Evolutionary conservation across 2,113 vertebrate species (phyloP), one percentile per base, ranked within the genome.

Genomic region (Seriola aureovittata): DNA sequence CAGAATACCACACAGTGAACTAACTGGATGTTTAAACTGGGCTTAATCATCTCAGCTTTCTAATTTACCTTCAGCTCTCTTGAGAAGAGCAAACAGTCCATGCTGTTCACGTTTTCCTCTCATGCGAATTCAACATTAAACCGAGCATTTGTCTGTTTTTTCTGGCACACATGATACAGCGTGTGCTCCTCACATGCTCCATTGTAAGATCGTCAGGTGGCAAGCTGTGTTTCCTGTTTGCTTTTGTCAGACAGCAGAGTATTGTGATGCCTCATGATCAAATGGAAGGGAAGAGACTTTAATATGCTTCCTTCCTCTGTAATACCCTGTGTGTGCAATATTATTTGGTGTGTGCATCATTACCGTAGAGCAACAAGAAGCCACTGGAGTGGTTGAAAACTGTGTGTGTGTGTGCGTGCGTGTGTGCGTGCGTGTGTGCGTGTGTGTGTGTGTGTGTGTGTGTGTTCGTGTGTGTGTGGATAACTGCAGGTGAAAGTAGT

Each of bases 331-430:
- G 25, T 69, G 21, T 78, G 66, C n/a, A 60, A 1, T 64, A 17
- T 60, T n/a, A 62, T 32, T 58, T 13, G 50, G 21, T 65, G 73
- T 65, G 3, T n/a, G 14, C 23, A 38, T 10, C 77, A 48, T 70
- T 69, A 64, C 16, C 57, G 44, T 16, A 32, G 46, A 72, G n/a
- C 71, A 38, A 80, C 8, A 8, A 58, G 62, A 42, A 66, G 32
- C 48, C 1, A 1, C 68, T 73, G 44, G 44, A 29, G 29, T 29
- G 29, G 29, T 29, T 29, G 29, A 29, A 29, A 29, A 29, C 29
- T 29, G 2, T 29, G 29, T 29, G 29, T 29, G 29, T 29, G 29
- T 2, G 29, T 29, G 25, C 2, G 25, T 29, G 25, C 2, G 29
- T 29, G 29, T 29, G 25, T 29, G 25, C 2, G 25, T 29, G 25